Evolutionary conservation across 2,113 vertebrate species (phyloP).

Genomic region (Dicentrarchus labrax): DNA sequence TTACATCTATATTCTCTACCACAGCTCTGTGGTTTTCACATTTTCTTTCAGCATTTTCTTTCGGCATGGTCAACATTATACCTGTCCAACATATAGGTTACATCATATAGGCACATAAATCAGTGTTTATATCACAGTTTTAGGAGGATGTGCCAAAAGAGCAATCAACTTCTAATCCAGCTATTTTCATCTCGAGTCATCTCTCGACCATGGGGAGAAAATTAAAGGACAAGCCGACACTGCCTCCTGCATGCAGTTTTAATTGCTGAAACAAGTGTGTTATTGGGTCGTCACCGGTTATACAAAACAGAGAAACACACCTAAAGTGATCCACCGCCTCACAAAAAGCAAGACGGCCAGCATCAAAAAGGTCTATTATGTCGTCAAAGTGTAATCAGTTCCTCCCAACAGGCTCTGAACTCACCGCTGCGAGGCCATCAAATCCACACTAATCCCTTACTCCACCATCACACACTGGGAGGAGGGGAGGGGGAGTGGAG

Average conservation of each 20-base stretch:
- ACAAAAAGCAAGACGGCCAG: not conserved
- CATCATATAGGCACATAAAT: not conserved
- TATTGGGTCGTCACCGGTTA: not conserved
- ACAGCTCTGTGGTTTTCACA: not conserved
- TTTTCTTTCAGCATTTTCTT: not conserved
- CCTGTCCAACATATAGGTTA: not conserved
- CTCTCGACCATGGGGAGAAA: not conserved
- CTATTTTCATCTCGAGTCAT: not conserved
- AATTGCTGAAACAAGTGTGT: constrained; percentile 1
- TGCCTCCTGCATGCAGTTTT: not conserved
- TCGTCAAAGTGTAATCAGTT: constrained; percentile 66
- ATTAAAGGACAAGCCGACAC: not conserved
- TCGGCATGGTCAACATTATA: not conserved
- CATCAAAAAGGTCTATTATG: constrained; percentile 54
- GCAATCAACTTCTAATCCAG: constrained; percentile 17
- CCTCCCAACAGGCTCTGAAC: constrained; percentile 65
- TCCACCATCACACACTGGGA: constrained; percentile 33
- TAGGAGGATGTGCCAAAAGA: not conserved
- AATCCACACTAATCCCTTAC: constrained; percentile 81
- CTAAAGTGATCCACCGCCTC: constrained; percentile 1
- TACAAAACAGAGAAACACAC: not conserved
- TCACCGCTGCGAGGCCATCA: constrained; percentile 69
- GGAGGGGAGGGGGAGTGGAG: constrained; percentile 4
- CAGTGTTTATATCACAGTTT: not conserved
- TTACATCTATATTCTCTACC: not conserved